Evolutionary conservation across 2,797 vertebrate species (phyloP).

Genomic region (Acanthurus lineatus): DNA sequence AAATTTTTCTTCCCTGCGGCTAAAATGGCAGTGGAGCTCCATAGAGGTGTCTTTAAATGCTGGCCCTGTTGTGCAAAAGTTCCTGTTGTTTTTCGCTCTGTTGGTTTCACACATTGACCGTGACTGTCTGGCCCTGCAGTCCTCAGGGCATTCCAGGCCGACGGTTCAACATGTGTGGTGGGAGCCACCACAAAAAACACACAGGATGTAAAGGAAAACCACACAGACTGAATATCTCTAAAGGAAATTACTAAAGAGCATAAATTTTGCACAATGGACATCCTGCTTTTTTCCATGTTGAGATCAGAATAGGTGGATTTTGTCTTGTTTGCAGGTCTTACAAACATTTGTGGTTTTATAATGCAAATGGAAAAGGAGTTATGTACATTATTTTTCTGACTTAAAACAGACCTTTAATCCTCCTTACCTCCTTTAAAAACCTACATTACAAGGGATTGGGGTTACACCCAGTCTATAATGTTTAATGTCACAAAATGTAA

Average conservation of each 20-base stretch:
- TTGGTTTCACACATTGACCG: conserved; percentile 74
- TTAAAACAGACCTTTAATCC: no score
- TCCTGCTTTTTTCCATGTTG: conserved; percentile 35
- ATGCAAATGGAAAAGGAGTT: neutral
- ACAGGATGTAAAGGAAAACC: conserved; percentile 42
- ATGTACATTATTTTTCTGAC: neutral
- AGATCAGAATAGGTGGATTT: conserved; percentile 2
- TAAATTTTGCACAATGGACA: conserved; percentile 13
- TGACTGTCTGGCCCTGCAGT: conserved; percentile 64
- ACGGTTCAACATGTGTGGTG: conserved; percentile 43
- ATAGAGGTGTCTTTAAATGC: conserved; percentile 55
- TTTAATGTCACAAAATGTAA: conserved; percentile 1
- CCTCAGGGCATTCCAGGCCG: conserved; percentile 45
- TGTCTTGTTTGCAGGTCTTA: conserved; percentile 6
- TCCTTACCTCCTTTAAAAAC: neutral
- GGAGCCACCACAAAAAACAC: conserved; percentile 3
- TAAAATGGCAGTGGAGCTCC: conserved; percentile 11
- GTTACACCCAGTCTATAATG: neutral
- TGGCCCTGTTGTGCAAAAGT: conserved; percentile 54
- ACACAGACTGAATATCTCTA: conserved; percentile 28
- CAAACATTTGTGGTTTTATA: conserved; percentile 11
- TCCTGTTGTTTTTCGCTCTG: conserved; percentile 65
- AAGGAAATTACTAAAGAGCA: conserved; percentile 47
- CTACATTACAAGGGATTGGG: neutral
- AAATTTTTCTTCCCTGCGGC: conserved; percentile 6